A percentile compares a stretch with the other conserved stretches of the same genome.
Evolutionary conservation across 2,113 vertebrate genomes (phyloP).

Genomic region (Zosterops hypoxanthus): DNA sequence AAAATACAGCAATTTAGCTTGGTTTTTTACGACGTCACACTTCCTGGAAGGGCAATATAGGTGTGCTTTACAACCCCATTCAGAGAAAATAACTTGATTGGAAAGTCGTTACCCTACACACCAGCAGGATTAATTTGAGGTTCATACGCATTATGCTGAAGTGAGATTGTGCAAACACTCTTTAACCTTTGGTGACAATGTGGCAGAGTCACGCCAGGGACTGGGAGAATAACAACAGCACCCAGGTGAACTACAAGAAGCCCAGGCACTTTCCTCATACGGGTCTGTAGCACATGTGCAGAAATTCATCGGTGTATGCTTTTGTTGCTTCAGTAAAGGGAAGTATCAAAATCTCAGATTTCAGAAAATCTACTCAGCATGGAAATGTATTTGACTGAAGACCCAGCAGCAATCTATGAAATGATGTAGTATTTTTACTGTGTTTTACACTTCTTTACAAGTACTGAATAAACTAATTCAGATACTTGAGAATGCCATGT

Average conservation of each 20-base stretch:
- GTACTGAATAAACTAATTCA: neutral
- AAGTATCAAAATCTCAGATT: neutral
- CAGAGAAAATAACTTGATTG: slow-evolving; percentile 5
- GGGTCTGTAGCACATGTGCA: neutral
- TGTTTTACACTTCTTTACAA: neutral
- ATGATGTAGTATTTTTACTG: neutral
- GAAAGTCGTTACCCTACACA: neutral
- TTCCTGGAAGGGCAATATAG: slow-evolving; percentile 45
- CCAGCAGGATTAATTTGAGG: neutral
- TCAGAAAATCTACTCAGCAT: neutral
- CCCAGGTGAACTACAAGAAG: neutral
- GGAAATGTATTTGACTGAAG: neutral
- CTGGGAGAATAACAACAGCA: neutral
- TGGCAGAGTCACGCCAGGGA: neutral
- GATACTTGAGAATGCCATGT: neutral
- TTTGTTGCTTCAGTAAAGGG: neutral
- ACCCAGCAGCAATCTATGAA: neutral
- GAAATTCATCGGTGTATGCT: neutral
- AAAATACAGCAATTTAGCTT: slow-evolving; percentile 28
- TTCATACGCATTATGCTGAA: neutral
- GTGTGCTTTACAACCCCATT: slow-evolving; percentile 14
- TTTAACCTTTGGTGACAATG: neutral
- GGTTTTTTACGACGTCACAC: slow-evolving; percentile 32
- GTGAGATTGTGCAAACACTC: neutral
- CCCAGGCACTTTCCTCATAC: neutral